Percentiles rank a stretch among this genome's conserved stretches.
These are phyloP conservation scores for Metalampra italica DNA, from an alignment of 2,888 invertebrate species.

Conservation along the genomic window DNA sequence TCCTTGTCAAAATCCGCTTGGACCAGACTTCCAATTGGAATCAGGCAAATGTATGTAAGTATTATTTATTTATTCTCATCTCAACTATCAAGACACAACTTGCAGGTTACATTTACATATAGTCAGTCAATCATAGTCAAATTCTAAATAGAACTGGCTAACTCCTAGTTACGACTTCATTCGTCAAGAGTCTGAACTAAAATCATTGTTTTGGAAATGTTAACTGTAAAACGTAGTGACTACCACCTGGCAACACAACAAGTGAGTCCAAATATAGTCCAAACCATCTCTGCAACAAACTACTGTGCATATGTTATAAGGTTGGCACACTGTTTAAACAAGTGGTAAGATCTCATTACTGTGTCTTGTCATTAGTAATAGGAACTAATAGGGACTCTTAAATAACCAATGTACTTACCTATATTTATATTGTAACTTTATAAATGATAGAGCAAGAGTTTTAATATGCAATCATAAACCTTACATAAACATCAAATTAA, in stretches of 20 bases:
- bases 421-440: background rate
- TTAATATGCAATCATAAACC: background rate
- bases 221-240: slow-evolving; percentile 23
- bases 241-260: slow-evolving; percentile 42
- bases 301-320: slow-evolving; percentile 19
- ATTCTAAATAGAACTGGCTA: too few relatives aligned
- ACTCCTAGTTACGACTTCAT: too few relatives aligned
- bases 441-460: slow-evolving; percentile 2
- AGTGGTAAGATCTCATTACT: slow-evolving; percentile 23
- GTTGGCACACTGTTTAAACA: slow-evolving; percentile 21
- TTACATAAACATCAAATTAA: slow-evolving; percentile 52
- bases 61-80: too few relatives aligned
- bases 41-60: too few relatives aligned
- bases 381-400: too few relatives aligned
- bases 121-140: too few relatives aligned
- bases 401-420: background rate
- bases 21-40: too few relatives aligned
- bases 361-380: slow-evolving; percentile 8
- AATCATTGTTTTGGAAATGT: background rate
- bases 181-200: too few relatives aligned
- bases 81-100: too few relatives aligned
- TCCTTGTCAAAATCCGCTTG: too few relatives aligned
- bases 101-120: too few relatives aligned
- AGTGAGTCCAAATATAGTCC: slow-evolving; percentile 50
- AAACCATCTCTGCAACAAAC: slow-evolving; percentile 6